Conservation (phyloP, 2,888 invertebrate species). For the Pheosia gnoma region DNA sequence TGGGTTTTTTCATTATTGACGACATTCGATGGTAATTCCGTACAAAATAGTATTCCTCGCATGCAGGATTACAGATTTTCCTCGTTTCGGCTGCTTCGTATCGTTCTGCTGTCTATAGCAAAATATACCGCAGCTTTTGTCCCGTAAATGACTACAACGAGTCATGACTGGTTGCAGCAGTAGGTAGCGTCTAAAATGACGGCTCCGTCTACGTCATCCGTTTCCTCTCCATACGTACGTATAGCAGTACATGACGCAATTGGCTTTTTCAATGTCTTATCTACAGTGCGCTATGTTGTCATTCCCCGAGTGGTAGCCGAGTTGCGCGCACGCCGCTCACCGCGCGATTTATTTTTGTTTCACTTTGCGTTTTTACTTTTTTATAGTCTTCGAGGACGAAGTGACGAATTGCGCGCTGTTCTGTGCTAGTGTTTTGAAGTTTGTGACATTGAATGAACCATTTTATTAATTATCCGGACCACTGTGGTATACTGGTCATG, state of each 20-base stretch:
- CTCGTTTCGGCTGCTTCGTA: conserved; percentile 15
- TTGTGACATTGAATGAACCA: conserved; percentile 66
- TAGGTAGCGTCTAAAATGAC: conserved; percentile 73
- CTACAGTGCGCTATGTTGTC: conserved; percentile 80
- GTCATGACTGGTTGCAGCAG: conserved; percentile 61
- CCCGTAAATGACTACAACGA: conserved; percentile 59
- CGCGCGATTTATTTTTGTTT: conserved; percentile 68
- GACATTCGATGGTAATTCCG: conserved; percentile 1
- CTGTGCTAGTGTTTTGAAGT: conserved; percentile 79
- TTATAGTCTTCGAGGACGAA: conserved; percentile 75
- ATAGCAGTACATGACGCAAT: conserved; percentile 82
- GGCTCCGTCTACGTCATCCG: conserved; percentile 75
- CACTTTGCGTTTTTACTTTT: conserved; percentile 73
- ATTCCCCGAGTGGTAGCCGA: conserved; percentile 75
- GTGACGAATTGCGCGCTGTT: conserved; percentile 74
- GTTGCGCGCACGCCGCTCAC: conserved; percentile 74
- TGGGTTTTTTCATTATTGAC: conserved; percentile 19
- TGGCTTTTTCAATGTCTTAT: conserved; percentile 84
- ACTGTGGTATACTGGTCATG: conserved; percentile 59
- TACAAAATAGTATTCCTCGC: conserved; percentile 21
- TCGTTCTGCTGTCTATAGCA: conserved; percentile 16
- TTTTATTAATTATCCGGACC: conserved; percentile 53
- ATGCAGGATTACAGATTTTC: conserved; percentile 30
- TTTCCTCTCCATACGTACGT: conserved; percentile 80
- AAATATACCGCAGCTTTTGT: conserved; percentile 48